These are phyloP conservation scores for Poecile atricapillus DNA, from an alignment of 2,113 vertebrate species.

Conservation along the genomic window DNA sequence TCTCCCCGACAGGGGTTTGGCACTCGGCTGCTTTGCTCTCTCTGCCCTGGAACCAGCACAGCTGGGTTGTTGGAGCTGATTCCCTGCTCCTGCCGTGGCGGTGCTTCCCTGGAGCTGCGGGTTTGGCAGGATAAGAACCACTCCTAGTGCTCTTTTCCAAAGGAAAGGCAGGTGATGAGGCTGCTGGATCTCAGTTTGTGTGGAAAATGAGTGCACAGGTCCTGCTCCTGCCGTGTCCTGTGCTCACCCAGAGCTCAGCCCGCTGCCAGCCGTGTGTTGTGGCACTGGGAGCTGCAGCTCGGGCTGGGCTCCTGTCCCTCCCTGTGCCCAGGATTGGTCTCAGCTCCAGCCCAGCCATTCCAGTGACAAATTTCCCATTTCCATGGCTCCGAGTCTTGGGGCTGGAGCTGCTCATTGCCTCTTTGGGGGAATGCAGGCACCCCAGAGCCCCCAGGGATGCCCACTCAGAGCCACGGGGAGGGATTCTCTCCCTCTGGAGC, in stretches of 20 bases:
- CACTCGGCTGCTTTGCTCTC: neutral
- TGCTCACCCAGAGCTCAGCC: neutral
- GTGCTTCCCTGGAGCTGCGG: neutral
- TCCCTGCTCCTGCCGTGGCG: neutral
- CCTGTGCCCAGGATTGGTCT: rapidly evolving
- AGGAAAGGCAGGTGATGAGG: neutral
- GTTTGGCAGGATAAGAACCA: neutral
- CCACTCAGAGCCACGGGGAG: neutral
- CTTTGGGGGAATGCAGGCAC: neutral
- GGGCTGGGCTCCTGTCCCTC: neutral
- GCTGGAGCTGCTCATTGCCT: neutral
- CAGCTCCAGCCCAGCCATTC: neutral
- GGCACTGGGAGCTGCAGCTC: neutral
- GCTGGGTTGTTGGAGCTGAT: neutral
- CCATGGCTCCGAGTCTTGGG: neutral
- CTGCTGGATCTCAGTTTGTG: neutral
- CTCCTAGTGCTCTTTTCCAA: rapidly evolving
- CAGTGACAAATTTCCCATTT: neutral
- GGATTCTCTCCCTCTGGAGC: neutral
- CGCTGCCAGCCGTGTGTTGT: too few species aligned
- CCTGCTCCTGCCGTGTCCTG: rapidly evolving
- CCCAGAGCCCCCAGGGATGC: neutral
- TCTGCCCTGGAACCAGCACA: neutral
- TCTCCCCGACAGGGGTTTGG: rapidly evolving
- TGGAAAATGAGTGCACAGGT: rapidly evolving